Evolutionary conservation across 2,888 invertebrate genomes (phyloP), one percentile per base, ranked within the genome.

Genomic region (Cephonodes hylas): DNA sequence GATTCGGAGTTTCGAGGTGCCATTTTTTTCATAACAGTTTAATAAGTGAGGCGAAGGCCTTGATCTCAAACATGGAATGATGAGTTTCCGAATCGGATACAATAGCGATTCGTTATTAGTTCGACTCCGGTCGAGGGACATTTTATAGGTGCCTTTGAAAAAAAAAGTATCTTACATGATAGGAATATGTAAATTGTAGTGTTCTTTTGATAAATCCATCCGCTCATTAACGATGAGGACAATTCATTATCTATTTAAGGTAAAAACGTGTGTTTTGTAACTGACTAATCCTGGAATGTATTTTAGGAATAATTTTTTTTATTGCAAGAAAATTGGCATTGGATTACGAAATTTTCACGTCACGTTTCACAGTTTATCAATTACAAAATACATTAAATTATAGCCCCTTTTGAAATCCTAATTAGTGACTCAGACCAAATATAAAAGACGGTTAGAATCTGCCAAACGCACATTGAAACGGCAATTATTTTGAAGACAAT

Each of bases 91-190:
- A 18, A 38, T 57, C 58, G 38, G 58, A 42, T 61, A 44, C n/a
- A 53, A 53, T 59, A 59, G 31, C 42, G 34, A 61, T 62, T 27
- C 45, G 15, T 42, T 59, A 53, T 38, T 89, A 90, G 88, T 76
- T 83, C 83, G 88, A 86, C 84, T 69, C 64, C 71, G 59, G 89
- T 90, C 88, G 84, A 84, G 74, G 83, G 85, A 88, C 85, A 83
- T 87, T 89, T 84, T 86, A 89, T 90, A 91, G 91, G 91, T 91
- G 91, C 91, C 91, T 91, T 92, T 91, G 84, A 85, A 87, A 83
- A 87, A n/a, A 84, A 76, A 60, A 34, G 25, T 60, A 38, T 38
- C 45, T 20, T 48, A 60, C 42, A 53, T 60, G 3, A 48, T 48
- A 87, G 83, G 81, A 62, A 82, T 77, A 83, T 88, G 84, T 89